These are phyloP conservation scores for Trilocha varians DNA, from an alignment of 2,888 invertebrate genomes.

Conservation along the genomic window DNA sequence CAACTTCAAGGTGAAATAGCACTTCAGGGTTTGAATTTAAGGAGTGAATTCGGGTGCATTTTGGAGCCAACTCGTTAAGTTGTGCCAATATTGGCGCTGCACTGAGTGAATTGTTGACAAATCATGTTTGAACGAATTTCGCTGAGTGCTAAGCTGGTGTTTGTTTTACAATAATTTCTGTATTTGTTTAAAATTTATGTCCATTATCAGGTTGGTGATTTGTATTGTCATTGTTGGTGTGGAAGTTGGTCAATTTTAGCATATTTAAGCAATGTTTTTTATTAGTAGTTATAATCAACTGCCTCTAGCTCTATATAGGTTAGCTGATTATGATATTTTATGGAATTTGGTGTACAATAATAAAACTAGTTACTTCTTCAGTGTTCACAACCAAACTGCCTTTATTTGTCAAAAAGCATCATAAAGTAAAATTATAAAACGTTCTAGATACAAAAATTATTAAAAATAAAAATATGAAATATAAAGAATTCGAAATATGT, in stretches of 20 bases:
- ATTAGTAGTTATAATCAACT: no score
- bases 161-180: neutral
- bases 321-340: no score
- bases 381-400: no score
- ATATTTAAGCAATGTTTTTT: neutral
- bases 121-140: conserved; percentile 34
- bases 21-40: neutral
- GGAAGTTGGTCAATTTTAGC: neutral
- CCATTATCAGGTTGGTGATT: neutral
- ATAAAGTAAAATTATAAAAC: no score
- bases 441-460: no score
- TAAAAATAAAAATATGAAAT: no score
- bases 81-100: conserved; percentile 51
- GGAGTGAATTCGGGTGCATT: conserved; percentile 12
- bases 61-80: conserved; percentile 44
- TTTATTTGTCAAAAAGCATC: no score
- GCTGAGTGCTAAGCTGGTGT: neutral
- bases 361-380: no score
- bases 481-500: no score
- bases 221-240: neutral
- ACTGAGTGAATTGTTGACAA: conserved; percentile 44
- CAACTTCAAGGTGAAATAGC: neutral
- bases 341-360: no score
- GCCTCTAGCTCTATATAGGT: no score
- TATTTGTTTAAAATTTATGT: neutral